Conservation (phyloP, 2,797 vertebrate genomes). For the Austrolebias charrua region DNA sequence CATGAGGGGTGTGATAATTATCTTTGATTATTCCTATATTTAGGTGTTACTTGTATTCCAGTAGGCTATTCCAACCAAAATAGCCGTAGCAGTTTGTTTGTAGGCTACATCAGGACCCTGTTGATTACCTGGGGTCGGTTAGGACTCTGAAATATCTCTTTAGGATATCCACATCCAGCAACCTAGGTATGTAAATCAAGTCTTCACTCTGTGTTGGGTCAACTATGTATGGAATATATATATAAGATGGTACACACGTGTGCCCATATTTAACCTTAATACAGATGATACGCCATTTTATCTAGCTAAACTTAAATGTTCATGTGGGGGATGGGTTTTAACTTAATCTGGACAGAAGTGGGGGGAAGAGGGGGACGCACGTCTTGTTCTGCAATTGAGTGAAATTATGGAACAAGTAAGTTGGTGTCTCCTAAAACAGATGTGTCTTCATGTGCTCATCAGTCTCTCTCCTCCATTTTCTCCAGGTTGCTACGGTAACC, state of each 20-base stretch:
- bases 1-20: constrained; percentile 77
- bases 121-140: constrained; percentile 86
- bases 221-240: constrained; percentile 71
- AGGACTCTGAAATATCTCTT: constrained; percentile 87
- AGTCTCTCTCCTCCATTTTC: constrained; percentile 54
- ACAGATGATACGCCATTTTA: constrained; percentile 18
- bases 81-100: constrained; percentile 86
- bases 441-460: constrained; percentile 44
- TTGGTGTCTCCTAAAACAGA: constrained; percentile 54
- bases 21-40: constrained; percentile 85
- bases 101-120: constrained; percentile 82
- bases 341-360: constrained; percentile 52
- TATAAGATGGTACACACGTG: constrained; percentile 66
- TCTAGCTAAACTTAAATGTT: constrained; percentile 60
- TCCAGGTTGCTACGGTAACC: constrained; percentile 76
- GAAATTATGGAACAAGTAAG: constrained; percentile 40
- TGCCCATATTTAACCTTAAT: constrained; percentile 57
- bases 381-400: constrained; percentile 55
- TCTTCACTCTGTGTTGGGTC: constrained; percentile 84
- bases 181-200: constrained; percentile 88
- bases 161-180: constrained; percentile 86
- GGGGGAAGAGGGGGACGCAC: constrained; percentile 52
- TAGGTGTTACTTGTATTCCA: constrained; percentile 84
- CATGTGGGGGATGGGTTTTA: constrained; percentile 20
- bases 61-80: constrained; percentile 81